Base-by-base conservation (phyloP, 1,140 invertebrate genomes). In the Bombus huntii region DNA sequence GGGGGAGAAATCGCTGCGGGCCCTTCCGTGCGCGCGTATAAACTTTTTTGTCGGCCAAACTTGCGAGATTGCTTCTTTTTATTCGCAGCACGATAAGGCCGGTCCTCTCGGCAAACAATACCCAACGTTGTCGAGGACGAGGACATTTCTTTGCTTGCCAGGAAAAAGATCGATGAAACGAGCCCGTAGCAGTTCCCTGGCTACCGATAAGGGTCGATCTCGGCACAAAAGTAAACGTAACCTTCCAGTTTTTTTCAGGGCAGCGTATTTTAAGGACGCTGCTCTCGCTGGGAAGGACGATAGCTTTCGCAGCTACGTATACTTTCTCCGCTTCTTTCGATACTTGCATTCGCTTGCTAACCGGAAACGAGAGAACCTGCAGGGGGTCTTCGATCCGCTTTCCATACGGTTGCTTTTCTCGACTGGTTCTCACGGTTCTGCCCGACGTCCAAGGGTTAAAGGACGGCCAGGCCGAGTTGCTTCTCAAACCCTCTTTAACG, bases 131-230 rank as follows among this genome's bases (percentile, higher is more conserved):
- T 39, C 37, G 66, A 37, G 39, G 74, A 78, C 75, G 66, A 59
- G 53, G 70, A 90, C 62, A 70, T 82, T 90, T 90, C 88, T 89
- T 85, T 87, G 39, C 89, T 89, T 37, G 47, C 68, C 37, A 44
- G 70, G 77, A 72, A 59, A 28, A 77, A 87, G 88, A 90, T 89
- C 85, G 89, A 89, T 89, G 88, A 71, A 87, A 87, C 89, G 88
- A 90, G 79, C 74, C 18, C 73, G 85, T 89, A 86, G 87, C 87
- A 85, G 87, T 91, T 83, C 71, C 82, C 81, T 77, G 79, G 73
- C 71, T 79, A 74, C 82, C 87, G 91, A 92, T 93, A 92, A 93
- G 88, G 88, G 82, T 87, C 89, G 89, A 90, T 75, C 31, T 15
- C 28, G 44, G 76, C 62, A 70, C 85, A 84, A 86, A 79, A 78